phyloP scores from a whole-genome alignment of 2,888 invertebrate species.

The Taenaris catops region DNA sequence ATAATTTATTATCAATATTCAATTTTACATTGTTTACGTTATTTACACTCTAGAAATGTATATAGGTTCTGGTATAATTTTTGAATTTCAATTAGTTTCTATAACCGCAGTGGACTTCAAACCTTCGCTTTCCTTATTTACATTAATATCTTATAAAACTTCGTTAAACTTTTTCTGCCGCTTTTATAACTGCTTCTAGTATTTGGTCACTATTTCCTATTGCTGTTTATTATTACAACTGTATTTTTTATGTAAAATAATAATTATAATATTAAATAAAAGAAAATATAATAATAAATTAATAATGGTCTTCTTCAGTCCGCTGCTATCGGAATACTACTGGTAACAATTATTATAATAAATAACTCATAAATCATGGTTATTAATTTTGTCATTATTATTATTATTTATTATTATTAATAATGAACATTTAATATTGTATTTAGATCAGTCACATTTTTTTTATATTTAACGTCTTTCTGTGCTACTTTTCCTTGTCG shows the following conservation, averaged over 20 bases:
- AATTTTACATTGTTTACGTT: no score
- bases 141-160: slow-evolving; percentile 15
- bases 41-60: no score
- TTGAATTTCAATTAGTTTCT: no score
- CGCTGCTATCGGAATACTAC: slow-evolving; percentile 87
- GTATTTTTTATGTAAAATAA: slow-evolving; percentile 13
- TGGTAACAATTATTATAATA: slow-evolving; percentile 81
- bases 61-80: no score
- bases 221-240: slow-evolving; percentile 22
- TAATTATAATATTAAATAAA: slow-evolving; percentile 31
- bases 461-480: slow-evolving; percentile 17
- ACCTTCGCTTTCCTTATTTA: slow-evolving; percentile 15
- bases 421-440: slow-evolving; percentile 23
- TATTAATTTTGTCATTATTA: slow-evolving; percentile 39
- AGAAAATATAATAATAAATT: slow-evolving; percentile 32
- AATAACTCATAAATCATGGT: slow-evolving; percentile 43
- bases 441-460: slow-evolving; percentile 20
- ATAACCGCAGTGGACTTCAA: slow-evolving; percentile 17
- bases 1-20: no score
- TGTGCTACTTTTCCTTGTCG: no score
- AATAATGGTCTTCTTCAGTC: slow-evolving; percentile 81
- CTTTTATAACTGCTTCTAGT: slow-evolving; percentile 12
- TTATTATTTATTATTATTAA: slow-evolving; percentile 30
- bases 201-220: slow-evolving; percentile 17
- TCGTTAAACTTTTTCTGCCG: slow-evolving; percentile 11